Base-by-base conservation (phyloP, 2,797 vertebrate genomes). In the Furcifer pardalis region DNA sequence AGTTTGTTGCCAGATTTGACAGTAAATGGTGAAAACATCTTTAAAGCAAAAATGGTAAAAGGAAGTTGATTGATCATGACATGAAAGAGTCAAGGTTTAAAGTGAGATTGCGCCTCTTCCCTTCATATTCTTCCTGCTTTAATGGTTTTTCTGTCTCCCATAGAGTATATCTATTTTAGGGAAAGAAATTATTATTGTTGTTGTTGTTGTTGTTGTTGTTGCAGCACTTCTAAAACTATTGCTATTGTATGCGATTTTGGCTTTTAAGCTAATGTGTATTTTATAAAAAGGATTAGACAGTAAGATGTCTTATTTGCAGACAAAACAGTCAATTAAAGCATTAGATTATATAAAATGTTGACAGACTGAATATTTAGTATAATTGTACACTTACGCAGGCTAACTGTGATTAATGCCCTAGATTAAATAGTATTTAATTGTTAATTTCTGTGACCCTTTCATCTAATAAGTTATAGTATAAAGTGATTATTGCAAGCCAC, bases 371-470 rank as follows among this genome's bases (percentile, higher is more conserved):
- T 92, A 93, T 90, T 90, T 81, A 81, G 49, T 87, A 81, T 91
- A 90, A 91, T 88, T 92, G 85, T 91, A 92, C 90, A 93, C 91
- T 90, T 86, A 91, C 71, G 90, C 79, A 87, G 84, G 65, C 90
- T 94, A 92, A 90, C 68, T 89, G 13, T 91, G 74, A 92, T 92
- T 92, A 91, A 93, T 94, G 69, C 81, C 80, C 74, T 79, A 91
- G 85, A 92, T 91, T 90, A 92, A 91, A 83, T 90, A 75, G 77
- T 90, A 73, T 84, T 91, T 84, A 83, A 85, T 59, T 92, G 88
- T 91, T 93, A 93, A 94, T 94, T 94, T 92, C 23, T 84, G 90
- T 91, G 92, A 92, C 90, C 87, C 92, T 89, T 90, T 81, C 27
- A 77, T 90, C 76, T 82, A 93, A 91, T 89, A 92, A 84, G 69